These are phyloP conservation scores for Benitochromis conjunctus DNA, from an alignment of 2,113 vertebrate genomes.

Conservation along the genomic window DNA sequence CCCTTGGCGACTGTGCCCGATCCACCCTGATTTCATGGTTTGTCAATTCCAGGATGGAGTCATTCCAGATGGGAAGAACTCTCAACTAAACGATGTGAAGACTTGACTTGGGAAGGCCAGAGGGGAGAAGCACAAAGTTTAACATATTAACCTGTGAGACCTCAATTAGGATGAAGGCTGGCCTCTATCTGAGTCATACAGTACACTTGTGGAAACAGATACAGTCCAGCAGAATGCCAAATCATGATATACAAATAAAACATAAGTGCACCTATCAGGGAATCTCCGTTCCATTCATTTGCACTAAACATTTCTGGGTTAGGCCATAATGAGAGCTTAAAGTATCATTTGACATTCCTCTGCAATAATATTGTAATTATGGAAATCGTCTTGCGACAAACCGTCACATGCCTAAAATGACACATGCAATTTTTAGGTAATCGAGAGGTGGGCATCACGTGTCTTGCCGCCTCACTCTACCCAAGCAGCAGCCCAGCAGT, in stretches of 20 bases:
- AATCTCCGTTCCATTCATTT: not conserved
- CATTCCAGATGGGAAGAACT: conserved; percentile 37
- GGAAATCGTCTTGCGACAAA: conserved; percentile 5
- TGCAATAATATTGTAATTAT: conserved; percentile 23
- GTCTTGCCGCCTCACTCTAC: not conserved
- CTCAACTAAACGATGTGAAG: conserved; percentile 3
- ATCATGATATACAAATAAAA: not conserved
- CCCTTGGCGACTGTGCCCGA: conserved; percentile 28
- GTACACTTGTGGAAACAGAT: not conserved
- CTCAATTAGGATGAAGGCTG: conserved; percentile 31
- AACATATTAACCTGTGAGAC: conserved; percentile 44
- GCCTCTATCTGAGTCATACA: not conserved
- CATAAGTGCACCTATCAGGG: not conserved
- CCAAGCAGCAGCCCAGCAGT: not conserved
- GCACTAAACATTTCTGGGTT: not conserved
- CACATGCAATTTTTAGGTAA: not conserved
- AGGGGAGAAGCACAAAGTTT: conserved; percentile 10
- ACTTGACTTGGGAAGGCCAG: conserved; percentile 24
- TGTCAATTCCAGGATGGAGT: conserved; percentile 65
- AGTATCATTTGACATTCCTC: not conserved
- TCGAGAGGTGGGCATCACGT: not conserved
- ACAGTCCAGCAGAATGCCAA: not conserved
- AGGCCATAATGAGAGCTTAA: not conserved
- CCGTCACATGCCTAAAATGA: not conserved
- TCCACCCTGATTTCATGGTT: conserved; percentile 66